A percentile compares a stretch with the other conserved stretches of the same genome.
Conservation (phyloP, 1,140 invertebrate species). For the Megalonaias nervosa region DNA sequence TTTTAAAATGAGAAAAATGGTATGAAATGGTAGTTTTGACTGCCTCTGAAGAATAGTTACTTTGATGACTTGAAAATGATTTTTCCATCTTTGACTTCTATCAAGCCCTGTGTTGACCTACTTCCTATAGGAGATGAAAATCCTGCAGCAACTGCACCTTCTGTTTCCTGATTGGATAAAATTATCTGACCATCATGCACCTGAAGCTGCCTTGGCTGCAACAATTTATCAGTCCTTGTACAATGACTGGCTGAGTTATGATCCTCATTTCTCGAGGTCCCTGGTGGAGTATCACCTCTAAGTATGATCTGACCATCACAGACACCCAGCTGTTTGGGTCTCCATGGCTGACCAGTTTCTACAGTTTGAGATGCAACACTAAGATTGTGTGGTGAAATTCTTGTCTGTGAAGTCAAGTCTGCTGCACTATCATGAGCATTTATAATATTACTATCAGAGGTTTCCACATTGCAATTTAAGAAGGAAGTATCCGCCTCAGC, state of each 20-base stretch:
- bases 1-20: no score
- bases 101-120: conserved; percentile 8
- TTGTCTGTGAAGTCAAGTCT: conserved; percentile 3
- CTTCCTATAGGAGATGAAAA: neutral
- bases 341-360: conserved; percentile 13
- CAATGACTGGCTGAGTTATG: conserved; percentile 4
- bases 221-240: neutral
- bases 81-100: conserved; percentile 37
- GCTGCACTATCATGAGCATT: conserved; percentile 6
- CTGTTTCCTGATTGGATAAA: conserved; percentile 24
- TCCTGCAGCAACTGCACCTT: neutral
- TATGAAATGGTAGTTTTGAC: no score
- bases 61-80: conserved; percentile 30
- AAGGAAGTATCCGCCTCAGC: neutral
- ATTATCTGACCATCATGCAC: conserved; percentile 53
- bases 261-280: conserved; percentile 22
- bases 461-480: neutral
- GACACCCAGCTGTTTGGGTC: conserved; percentile 34
- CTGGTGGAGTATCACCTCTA: conserved; percentile 19
- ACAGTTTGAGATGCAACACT: conserved; percentile 8
- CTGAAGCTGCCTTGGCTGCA: conserved; percentile 22
- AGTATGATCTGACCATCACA: conserved; percentile 36
- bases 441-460: neutral
- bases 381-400: neutral
- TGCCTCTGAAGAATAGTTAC: no score